A percentile compares a stretch with the other conserved stretches of the same genome.
Evolutionary conservation across 2,797 vertebrate species (phyloP).

Genomic region (Notamacropus eugenii): DNA sequence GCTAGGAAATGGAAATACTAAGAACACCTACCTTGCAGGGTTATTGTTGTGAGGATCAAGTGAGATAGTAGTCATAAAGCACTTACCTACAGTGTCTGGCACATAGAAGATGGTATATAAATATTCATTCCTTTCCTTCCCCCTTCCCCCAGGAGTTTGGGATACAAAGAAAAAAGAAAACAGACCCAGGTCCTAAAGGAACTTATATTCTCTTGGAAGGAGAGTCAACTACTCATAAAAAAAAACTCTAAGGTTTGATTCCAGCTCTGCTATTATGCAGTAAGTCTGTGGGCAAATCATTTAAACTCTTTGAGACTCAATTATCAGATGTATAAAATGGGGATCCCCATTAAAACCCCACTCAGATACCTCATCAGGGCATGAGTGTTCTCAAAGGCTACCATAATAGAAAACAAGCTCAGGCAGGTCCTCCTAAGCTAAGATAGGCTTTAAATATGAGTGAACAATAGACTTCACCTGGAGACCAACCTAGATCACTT

Average conservation of each 20-base stretch:
- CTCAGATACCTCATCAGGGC: neutral
- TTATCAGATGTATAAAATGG: neutral
- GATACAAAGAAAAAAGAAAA: neutral
- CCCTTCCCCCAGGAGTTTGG: neutral
- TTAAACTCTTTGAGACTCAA: neutral
- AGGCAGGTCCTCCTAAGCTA: neutral
- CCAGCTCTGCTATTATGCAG: neutral
- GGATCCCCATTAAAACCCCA: neutral
- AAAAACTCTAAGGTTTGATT: neutral
- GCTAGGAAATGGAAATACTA: neutral
- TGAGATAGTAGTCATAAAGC: neutral
- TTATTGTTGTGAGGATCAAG: neutral
- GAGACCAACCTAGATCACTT: neutral
- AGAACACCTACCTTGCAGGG: neutral
- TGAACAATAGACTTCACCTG: neutral
- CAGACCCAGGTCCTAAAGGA: neutral
- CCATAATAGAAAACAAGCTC: neutral
- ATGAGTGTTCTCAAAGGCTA: neutral
- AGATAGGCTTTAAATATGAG: neutral
- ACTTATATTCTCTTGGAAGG: neutral
- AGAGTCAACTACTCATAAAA: neutral
- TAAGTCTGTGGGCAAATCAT: neutral
- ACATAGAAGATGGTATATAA: neutral
- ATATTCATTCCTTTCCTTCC: neutral
- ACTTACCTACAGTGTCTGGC: neutral